These are phyloP conservation scores for Plutomurus gul DNA, from an alignment of 1,140 invertebrate genomes.

Conservation along the genomic window DNA sequence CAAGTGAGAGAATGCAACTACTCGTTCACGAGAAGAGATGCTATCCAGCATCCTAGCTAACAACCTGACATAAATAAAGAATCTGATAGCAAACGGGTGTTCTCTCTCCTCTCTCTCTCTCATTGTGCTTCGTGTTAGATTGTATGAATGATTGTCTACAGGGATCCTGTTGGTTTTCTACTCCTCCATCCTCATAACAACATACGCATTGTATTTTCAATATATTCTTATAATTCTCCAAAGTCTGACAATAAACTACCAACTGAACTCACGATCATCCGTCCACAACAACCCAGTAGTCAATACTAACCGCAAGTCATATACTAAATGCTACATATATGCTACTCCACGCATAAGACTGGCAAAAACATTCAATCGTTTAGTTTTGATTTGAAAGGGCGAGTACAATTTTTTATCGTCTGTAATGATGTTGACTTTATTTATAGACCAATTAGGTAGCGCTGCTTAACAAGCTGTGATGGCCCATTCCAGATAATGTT, in stretches of 20 bases:
- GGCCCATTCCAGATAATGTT: conserved; percentile 14
- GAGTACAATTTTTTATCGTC: not conserved
- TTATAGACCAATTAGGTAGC: conserved; percentile 31
- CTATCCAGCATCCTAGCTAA: too few relatives aligned
- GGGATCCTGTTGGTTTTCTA: not conserved
- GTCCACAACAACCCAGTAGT: too few relatives aligned
- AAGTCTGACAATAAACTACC: too few relatives aligned
- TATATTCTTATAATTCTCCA: too few relatives aligned
- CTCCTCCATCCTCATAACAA: not conserved
- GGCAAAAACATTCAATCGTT: not conserved
- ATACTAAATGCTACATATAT: too few relatives aligned
- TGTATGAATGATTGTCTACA: not conserved
- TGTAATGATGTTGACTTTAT: conserved; percentile 29
- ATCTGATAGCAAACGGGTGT: not conserved
- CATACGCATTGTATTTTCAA: too few relatives aligned
- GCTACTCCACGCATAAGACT: not conserved
- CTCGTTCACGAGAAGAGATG: too few relatives aligned
- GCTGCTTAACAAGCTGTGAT: conserved; percentile 14
- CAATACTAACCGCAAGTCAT: too few relatives aligned
- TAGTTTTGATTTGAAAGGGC: conserved; percentile 13
- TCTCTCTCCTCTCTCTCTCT: too few relatives aligned
- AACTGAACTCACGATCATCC: not conserved
- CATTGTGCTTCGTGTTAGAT: not conserved
- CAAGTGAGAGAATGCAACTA: too few relatives aligned
- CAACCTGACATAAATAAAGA: not conserved